Conservation (phyloP, 2,888 invertebrate species). For the Orchestes rusci region DNA sequence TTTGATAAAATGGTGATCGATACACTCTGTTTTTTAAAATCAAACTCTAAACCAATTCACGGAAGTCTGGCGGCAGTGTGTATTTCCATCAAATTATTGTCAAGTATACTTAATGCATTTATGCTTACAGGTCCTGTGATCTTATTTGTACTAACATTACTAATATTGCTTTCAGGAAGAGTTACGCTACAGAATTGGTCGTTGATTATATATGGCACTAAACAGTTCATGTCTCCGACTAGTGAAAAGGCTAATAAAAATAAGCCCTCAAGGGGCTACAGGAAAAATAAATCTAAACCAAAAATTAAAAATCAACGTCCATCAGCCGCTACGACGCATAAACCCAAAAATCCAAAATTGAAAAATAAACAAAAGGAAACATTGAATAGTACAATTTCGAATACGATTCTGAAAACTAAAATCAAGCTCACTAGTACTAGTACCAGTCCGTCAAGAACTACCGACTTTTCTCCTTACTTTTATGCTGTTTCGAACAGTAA, state of each 20-base stretch:
- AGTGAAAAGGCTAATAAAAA: constrained; percentile 39
- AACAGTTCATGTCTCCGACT: constrained; percentile 43
- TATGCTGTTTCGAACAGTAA: constrained; percentile 39
- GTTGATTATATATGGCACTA: constrained; percentile 86
- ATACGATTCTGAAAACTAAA: constrained; percentile 27
- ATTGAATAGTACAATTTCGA: constrained; percentile 27
- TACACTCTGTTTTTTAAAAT: no score
- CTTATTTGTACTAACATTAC: no score
- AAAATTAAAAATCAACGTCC: constrained; percentile 30
- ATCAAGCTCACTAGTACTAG: constrained; percentile 16
- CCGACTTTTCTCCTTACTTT: constrained; percentile 36
- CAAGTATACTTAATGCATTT: no score
- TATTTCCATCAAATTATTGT: no score
- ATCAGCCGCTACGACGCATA: constrained; percentile 28
- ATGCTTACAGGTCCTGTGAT: no score
- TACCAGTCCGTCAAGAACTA: constrained; percentile 26
- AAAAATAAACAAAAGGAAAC: constrained; percentile 31
- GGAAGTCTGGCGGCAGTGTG: no score
- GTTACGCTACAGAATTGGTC: constrained; percentile 91
- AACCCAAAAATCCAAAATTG: constrained; percentile 28
- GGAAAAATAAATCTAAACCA: constrained; percentile 42
- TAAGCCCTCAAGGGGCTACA: constrained; percentile 45
- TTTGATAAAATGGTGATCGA: no score
- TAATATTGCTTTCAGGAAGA: constrained; percentile 70
- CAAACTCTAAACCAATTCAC: no score